Conservation (phyloP, 2,113 vertebrate species). For the Heterotilapia buettikoferi region DNA sequence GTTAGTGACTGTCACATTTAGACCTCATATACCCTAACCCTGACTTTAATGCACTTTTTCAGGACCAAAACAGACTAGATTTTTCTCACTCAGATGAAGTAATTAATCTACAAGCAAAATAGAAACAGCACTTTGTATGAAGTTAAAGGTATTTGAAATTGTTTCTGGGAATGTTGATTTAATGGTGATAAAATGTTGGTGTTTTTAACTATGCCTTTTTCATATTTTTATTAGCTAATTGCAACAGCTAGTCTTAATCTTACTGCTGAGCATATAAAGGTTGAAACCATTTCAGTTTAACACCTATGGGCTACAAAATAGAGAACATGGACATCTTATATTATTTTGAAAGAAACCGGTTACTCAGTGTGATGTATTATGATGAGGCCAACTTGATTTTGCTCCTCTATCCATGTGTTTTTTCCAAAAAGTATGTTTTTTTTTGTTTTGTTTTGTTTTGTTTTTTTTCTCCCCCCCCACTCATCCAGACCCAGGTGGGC, state of each 20-base stretch:
- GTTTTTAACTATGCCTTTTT: not conserved
- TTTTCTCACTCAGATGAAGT: not conserved
- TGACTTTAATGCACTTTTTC: not conserved
- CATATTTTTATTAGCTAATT: rapidly evolving
- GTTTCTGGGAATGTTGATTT: not conserved
- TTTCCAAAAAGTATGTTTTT: not conserved
- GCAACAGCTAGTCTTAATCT: not conserved
- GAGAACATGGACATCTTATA: not conserved
- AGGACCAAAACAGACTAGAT: not conserved
- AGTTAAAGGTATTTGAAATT: not conserved
- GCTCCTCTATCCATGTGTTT: not conserved
- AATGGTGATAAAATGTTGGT: not conserved
- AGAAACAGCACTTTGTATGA: not conserved
- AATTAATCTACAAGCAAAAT: not conserved
- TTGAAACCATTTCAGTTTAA: not conserved
- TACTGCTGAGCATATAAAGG: not conserved
- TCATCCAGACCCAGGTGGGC: conserved; percentile 88
- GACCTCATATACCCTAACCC: not conserved
- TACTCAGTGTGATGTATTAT: not conserved
- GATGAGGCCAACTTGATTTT: not conserved
- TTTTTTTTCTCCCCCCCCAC: rapidly evolving
- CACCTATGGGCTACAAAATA: not conserved
- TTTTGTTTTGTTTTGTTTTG: too few relatives aligned
- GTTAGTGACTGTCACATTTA: not conserved
- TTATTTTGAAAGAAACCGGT: not conserved